Evolutionary conservation across 2,113 vertebrate species (phyloP).

Genomic region (Ceyx cyanopectus): DNA sequence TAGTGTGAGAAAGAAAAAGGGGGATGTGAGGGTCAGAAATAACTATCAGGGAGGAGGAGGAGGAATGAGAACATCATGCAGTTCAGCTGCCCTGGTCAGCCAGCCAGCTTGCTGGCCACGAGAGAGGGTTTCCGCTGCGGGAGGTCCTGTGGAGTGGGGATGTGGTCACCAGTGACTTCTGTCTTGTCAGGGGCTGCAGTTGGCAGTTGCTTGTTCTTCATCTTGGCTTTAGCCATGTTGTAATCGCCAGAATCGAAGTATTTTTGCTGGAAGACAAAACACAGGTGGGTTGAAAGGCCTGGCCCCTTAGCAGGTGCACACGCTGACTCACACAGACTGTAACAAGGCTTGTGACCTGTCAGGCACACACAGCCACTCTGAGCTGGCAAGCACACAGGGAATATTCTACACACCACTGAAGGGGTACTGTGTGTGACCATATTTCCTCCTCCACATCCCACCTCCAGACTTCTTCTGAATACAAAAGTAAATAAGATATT

Average conservation of each 20-base stretch:
- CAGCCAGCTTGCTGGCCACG: constrained; percentile 97
- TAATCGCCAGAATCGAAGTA: constrained; percentile 99
- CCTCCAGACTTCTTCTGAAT: too few relatives aligned
- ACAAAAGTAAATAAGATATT: too few relatives aligned
- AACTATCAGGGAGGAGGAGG: constrained; percentile 77
- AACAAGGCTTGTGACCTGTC: too few relatives aligned
- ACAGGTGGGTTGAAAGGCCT: not conserved
- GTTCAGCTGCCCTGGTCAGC: constrained; percentile 85
- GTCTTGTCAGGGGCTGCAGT: constrained; percentile 93
- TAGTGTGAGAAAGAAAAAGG: constrained; percentile 78
- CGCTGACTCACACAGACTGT: not conserved
- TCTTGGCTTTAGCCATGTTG: constrained; percentile 99
- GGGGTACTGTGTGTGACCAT: too few relatives aligned
- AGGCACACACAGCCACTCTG: not conserved
- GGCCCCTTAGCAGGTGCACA: not conserved
- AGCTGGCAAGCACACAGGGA: not conserved
- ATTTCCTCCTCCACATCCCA: too few relatives aligned
- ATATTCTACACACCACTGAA: too few relatives aligned
- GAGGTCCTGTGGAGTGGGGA: constrained; percentile 98
- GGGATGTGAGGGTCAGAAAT: constrained; percentile 66
- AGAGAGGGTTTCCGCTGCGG: constrained; percentile 98
- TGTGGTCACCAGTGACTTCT: constrained; percentile 98
- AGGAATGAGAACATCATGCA: constrained; percentile 86
- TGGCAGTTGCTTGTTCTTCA: constrained; percentile 97
- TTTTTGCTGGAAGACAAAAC: constrained; percentile 89